Evolutionary conservation across 2,113 vertebrate genomes (phyloP).

Genomic region (Sinosuthora webbiana): DNA sequence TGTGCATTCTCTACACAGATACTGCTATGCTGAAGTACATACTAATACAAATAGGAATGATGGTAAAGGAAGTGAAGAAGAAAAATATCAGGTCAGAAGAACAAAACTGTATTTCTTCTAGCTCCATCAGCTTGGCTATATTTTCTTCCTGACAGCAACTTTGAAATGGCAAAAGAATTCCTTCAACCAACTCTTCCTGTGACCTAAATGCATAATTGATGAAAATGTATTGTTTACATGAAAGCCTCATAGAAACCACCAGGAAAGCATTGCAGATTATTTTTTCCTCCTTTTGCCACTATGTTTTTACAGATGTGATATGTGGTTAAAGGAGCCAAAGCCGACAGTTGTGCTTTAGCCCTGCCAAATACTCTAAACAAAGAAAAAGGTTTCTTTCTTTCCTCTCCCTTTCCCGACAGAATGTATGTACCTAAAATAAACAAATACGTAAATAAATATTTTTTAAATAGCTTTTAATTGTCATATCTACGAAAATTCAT

Average conservation of each 20-base stretch:
- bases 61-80: background rate
- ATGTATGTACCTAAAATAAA: background rate
- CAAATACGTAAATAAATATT: background rate
- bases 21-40: background rate
- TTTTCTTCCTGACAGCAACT: background rate
- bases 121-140: background rate
- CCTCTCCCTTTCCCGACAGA: background rate
- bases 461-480: background rate
- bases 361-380: constrained; percentile 6
- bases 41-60: background rate
- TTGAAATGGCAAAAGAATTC: constrained; percentile 26
- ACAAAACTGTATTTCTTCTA: background rate
- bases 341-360: background rate
- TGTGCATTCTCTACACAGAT: background rate
- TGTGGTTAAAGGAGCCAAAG: background rate
- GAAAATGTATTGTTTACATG: constrained; percentile 14
- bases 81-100: background rate
- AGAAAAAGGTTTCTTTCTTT: background rate
- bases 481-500: background rate
- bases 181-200: constrained; percentile 12
- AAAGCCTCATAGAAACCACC: constrained; percentile 6
- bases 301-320: constrained; percentile 42
- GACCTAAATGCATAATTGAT: constrained; percentile 1
- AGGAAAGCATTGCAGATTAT: background rate
- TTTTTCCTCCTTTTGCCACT: constrained; percentile 33